Evolutionary conservation across 2,797 vertebrate species (phyloP).

Genomic region (Epinephelus awoara): DNA sequence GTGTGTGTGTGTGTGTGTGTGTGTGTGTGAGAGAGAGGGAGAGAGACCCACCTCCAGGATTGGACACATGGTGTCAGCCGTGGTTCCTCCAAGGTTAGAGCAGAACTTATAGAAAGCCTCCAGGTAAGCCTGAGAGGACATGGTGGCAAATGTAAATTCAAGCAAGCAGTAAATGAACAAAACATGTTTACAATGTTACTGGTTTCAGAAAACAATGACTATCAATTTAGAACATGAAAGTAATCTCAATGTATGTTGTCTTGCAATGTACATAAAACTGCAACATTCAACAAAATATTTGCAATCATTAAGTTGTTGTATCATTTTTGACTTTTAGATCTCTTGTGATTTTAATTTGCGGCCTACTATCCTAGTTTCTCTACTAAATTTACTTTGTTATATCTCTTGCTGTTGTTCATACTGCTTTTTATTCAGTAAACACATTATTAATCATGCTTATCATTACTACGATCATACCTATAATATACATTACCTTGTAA

Average conservation of each 20-base stretch:
- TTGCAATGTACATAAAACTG: not conserved
- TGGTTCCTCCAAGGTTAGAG: constrained; percentile 94
- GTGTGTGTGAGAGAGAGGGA: not conserved
- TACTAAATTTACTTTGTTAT: not conserved
- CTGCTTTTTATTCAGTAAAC: not conserved
- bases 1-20: constrained; percentile 8
- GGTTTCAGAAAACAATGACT: not conserved
- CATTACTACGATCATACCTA: no score
- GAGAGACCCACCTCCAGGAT: constrained; percentile 92
- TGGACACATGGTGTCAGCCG: constrained; percentile 97
- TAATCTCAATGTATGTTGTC: not conserved
- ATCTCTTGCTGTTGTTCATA: not conserved
- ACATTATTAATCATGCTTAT: not conserved
- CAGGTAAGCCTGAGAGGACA: constrained; percentile 91
- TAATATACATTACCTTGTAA: constrained; percentile 90
- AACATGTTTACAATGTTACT: not conserved
- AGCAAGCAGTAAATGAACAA: not conserved
- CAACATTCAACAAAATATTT: not conserved
- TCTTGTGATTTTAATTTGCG: not conserved
- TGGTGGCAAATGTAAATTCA: not conserved
- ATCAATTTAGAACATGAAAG: not conserved
- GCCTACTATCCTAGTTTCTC: not conserved
- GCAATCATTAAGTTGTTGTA: not conserved
- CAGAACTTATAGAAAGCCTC: constrained; percentile 99
- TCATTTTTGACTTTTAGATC: not conserved